Evolutionary conservation across 2,797 vertebrate species (phyloP), one percentile per base, ranked within the genome.

Genomic region (Periophthalmus magnuspinnatus): DNA sequence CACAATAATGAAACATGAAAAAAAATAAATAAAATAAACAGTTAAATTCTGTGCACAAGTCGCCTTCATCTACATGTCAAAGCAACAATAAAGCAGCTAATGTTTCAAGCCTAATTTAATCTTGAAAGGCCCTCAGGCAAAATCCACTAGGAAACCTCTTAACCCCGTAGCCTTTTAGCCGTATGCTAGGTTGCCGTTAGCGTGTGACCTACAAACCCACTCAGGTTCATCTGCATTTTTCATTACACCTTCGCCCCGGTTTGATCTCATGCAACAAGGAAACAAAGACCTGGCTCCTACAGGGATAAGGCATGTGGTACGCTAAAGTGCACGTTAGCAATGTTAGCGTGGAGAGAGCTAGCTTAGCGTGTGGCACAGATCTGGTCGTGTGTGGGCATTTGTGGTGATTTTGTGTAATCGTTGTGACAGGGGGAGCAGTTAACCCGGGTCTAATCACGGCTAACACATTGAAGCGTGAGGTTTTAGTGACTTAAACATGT

Each of bases 171-270:
- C 50, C 50, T 11, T 52, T 54, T 22, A 22, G 52, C n/a, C 52
- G 8, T 50, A 50, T 7, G 17, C 28, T 28, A 28, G 6, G 48
- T 50, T 7, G 28, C 28, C 28, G 28, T 28, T 0, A n/a, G 52
- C n/a, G 9, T 54, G 21, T 54, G 21, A 54, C 52, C 52, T 11
- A 54, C 52, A 54, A 22, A 54, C 52, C 9, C 52, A 10, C 52
- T 54, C n/a, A 22, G 54, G n/a, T 22, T 54, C 52, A 54, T 54
- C 52, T 54, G 52, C 52, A 54, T 54, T 54, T 54, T 22, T 22
- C 21, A 54, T 54, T 7, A 9, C 52, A 3, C 21, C n/a, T 54
- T 54, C n/a, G 52, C 6, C 48, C 41, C 19, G 19, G n/a, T 9
- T 52, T n/a, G 19, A 52, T 52, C n/a, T 7, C 50, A 52, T 21